A percentile compares a stretch with the other conserved stretches of the same genome.
These are phyloP conservation scores for Centrocercus urophasianus DNA, from an alignment of 2,113 vertebrate species.

Conservation along the genomic window DNA sequence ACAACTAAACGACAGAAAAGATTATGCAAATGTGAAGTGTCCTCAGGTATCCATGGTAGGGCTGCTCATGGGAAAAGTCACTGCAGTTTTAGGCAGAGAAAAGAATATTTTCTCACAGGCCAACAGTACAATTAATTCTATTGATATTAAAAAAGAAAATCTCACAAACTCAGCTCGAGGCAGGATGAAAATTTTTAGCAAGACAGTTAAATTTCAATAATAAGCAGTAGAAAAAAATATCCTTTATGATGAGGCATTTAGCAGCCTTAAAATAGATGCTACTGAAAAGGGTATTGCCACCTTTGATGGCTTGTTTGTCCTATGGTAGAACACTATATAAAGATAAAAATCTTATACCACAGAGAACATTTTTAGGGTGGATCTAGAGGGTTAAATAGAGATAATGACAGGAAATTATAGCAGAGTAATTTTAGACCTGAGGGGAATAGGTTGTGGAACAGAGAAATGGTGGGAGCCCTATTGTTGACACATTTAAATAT, in stretches of 20 bases:
- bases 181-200: not conserved
- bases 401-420: not conserved
- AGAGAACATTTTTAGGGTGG: not conserved
- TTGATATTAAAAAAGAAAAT: not conserved
- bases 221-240: not conserved
- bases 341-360: not conserved
- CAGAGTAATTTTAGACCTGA: slow-evolving; percentile 30
- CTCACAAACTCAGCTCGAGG: not conserved
- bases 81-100: not conserved
- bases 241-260: not conserved
- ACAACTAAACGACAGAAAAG: not conserved
- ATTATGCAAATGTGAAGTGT: not conserved
- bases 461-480: slow-evolving; percentile 3
- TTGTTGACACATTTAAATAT: slow-evolving; percentile 63
- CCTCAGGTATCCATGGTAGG: not conserved
- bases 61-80: not conserved
- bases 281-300: not conserved
- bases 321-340: not conserved
- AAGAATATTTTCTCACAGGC: not conserved
- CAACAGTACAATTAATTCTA: not conserved
- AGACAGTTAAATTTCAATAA: not conserved
- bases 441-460: not conserved
- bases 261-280: not conserved
- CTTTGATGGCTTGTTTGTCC: not conserved
- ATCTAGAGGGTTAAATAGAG: slow-evolving; percentile 4